Evolutionary conservation across 2,797 vertebrate genomes (phyloP).

Genomic region (Podarcis siculus): DNA sequence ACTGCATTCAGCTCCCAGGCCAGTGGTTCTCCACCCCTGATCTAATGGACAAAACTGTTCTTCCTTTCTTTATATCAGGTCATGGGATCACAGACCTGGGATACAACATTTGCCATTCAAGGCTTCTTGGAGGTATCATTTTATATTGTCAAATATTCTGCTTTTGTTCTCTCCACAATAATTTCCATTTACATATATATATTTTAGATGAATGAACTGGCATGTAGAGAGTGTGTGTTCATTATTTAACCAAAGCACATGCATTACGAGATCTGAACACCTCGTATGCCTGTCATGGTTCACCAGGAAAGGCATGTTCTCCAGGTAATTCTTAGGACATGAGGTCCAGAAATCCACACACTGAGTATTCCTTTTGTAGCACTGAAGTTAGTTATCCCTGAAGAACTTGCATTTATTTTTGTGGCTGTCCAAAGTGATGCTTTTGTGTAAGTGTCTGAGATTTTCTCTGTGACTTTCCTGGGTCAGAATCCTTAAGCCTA

Average conservation of each 20-base stretch:
- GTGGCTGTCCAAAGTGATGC: background rate
- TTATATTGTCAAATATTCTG: background rate
- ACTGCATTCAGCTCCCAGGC: no score
- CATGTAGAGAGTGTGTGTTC: background rate
- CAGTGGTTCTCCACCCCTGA: background rate
- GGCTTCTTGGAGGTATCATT: slow-evolving; percentile 90
- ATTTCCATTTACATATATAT: background rate
- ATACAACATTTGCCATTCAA: slow-evolving; percentile 90
- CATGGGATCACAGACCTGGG: slow-evolving; percentile 95
- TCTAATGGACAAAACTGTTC: background rate
- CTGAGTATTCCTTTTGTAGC: no score
- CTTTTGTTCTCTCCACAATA: background rate
- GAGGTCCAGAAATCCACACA: background rate
- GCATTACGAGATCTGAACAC: background rate
- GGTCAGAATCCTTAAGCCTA: background rate
- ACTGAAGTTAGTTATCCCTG: background rate
- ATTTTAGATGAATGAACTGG: background rate
- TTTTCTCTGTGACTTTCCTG: background rate
- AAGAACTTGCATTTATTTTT: background rate
- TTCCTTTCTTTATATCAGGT: slow-evolving; percentile 77
- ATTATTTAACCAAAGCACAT: background rate
- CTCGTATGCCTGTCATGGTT: background rate
- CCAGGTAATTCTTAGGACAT: background rate
- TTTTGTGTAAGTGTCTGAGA: background rate
- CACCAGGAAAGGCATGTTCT: background rate